A percentile compares a stretch with the other conserved stretches of the same genome.
These are phyloP conservation scores for Callitettix versicolor DNA, from an alignment of 1,140 invertebrate species.

Conservation along the genomic window DNA sequence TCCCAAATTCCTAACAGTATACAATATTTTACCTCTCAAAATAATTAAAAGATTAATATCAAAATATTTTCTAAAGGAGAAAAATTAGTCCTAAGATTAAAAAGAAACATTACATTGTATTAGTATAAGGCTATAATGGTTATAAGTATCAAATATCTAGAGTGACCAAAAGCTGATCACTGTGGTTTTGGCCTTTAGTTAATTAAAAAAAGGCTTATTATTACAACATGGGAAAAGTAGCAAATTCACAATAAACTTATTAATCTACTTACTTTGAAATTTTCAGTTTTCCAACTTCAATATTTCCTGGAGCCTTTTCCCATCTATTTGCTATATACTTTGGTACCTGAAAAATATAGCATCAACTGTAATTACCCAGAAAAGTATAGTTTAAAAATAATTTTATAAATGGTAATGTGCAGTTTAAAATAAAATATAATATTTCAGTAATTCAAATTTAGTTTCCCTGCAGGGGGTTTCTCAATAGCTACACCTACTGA, in stretches of 20 bases:
- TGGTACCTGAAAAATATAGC: slow-evolving; percentile 44
- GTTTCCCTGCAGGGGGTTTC: too few relatives aligned
- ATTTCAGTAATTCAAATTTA: too few relatives aligned
- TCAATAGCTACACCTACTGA: too few relatives aligned
- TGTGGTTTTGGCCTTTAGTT: not conserved
- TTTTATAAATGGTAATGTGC: too few relatives aligned
- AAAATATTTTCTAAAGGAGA: too few relatives aligned
- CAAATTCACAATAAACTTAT: slow-evolving; percentile 6
- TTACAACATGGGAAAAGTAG: slow-evolving; percentile 8
- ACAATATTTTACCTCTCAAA: too few relatives aligned
- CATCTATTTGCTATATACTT: slow-evolving; percentile 90
- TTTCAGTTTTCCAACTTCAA: slow-evolving; percentile 68
- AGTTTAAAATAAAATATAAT: too few relatives aligned
- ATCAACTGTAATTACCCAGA: too few relatives aligned
- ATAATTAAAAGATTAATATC: too few relatives aligned
- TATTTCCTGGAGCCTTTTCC: slow-evolving; percentile 67
- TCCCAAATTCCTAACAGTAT: too few relatives aligned
- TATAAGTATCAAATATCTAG: not conserved
- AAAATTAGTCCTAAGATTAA: too few relatives aligned
- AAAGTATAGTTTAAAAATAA: too few relatives aligned
- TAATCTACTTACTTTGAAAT: slow-evolving; percentile 49
- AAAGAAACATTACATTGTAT: slow-evolving; percentile 4
- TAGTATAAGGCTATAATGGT: slow-evolving; percentile 1
- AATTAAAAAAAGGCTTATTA: slow-evolving; percentile 1
- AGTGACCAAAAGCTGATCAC: not conserved